phyloP scores from a whole-genome alignment of 2,888 invertebrate species.

The Latheticus oryzae region DNA sequence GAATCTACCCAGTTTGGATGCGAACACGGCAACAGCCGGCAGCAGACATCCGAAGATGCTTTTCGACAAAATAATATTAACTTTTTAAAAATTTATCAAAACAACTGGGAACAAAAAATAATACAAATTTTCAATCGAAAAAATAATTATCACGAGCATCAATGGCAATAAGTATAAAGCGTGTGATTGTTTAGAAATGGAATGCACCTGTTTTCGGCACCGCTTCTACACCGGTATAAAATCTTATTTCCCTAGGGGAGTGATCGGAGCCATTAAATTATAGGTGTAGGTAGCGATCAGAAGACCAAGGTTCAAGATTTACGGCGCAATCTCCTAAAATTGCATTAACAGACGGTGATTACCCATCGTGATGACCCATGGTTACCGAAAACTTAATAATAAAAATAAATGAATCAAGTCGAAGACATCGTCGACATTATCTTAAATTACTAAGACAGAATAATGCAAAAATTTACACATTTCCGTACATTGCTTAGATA shows the following conservation, averaged over 20 bases:
- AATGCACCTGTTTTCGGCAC: slow-evolving; percentile 42
- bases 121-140: too few relatives aligned
- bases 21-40: too few relatives aligned
- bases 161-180: too few relatives aligned
- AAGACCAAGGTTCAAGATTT: slow-evolving; percentile 48
- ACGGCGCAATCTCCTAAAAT: slow-evolving; percentile 51
- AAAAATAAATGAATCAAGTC: slow-evolving; percentile 23
- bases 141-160: too few relatives aligned
- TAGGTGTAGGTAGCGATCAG: slow-evolving; percentile 52
- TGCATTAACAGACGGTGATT: slow-evolving; percentile 53
- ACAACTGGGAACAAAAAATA: too few relatives aligned
- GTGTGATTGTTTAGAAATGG: slow-evolving; percentile 16
- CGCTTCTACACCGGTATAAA: slow-evolving; percentile 39
- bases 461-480: slow-evolving; percentile 3
- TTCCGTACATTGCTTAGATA: neutral
- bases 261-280: slow-evolving; percentile 51
- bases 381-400: slow-evolving; percentile 41
- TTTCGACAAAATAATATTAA: too few relatives aligned
- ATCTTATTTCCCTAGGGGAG: slow-evolving; percentile 49
- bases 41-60: too few relatives aligned
- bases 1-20: slow-evolving; percentile 16
- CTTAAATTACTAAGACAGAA: slow-evolving; percentile 17
- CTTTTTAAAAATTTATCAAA: too few relatives aligned
- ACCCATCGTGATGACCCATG: slow-evolving; percentile 45
- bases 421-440: slow-evolving; percentile 24